A percentile compares a stretch with the other conserved stretches of the same genome.
Evolutionary conservation across 2,888 invertebrate genomes (phyloP).

Genomic region (Lithodes maja): DNA sequence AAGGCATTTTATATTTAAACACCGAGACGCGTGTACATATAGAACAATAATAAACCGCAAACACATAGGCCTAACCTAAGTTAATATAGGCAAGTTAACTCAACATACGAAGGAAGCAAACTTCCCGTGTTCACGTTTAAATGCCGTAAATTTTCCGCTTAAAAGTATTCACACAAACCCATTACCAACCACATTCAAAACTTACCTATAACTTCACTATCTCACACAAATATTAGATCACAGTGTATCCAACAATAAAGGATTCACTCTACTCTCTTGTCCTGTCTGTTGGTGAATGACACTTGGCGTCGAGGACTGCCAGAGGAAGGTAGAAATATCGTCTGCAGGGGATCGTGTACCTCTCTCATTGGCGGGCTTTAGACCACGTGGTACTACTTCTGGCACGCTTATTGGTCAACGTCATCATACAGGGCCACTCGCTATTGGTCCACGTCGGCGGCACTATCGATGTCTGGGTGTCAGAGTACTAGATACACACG

Average conservation of each 20-base stretch:
- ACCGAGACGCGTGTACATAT: too few species aligned
- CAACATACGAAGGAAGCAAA: too few species aligned
- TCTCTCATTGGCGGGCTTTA: conserved; percentile 55
- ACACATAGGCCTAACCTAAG: too few species aligned
- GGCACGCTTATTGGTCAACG: conserved; percentile 54
- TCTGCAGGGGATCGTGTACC: conserved; percentile 62
- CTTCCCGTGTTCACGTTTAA: too few species aligned
- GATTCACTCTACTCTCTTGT: not conserved
- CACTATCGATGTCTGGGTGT: not conserved
- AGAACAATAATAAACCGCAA: too few species aligned
- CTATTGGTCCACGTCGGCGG: conserved; percentile 61
- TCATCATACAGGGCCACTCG: conserved; percentile 21
- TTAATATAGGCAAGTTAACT: too few species aligned
- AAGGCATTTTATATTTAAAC: too few species aligned
- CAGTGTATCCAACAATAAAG: not conserved
- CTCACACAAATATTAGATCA: not conserved
- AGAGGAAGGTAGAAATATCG: conserved; percentile 39
- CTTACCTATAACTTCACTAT: conserved; percentile 8
- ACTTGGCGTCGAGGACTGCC: conserved; percentile 23
- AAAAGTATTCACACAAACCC: too few species aligned
- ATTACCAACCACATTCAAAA: not conserved
- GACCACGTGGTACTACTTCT: conserved; percentile 65
- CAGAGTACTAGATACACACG: not conserved
- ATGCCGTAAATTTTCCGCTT: too few species aligned
- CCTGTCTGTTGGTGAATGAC: conserved; percentile 49